Base-by-base conservation (phyloP, 2,797 vertebrate species). In the Chromis chromis region DNA sequence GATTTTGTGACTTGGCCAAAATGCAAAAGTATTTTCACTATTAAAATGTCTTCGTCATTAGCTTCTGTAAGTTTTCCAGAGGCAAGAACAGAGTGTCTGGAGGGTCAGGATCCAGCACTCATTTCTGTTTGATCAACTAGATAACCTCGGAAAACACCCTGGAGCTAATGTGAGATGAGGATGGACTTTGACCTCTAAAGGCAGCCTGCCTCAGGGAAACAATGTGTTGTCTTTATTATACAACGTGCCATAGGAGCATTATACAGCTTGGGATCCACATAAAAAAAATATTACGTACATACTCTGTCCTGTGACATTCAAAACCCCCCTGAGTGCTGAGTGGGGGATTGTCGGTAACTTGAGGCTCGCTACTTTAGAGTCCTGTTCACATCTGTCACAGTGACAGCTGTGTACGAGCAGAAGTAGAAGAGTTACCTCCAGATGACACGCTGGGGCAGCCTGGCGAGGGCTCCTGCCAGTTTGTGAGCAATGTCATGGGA, bases 401-500 rank as follows among this genome's bases (percentile, higher is more conserved):
- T 28, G 31, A 64, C 59, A 61, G 31, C 33, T 65, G 44, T 70
- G 49, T 44, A 7, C 54, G 27, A 65, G 25, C 28, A 48, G 61
- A 21, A 40, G 28, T 48, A 66, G 55, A 25, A 60, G 64, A 76
- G 90, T 80, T 94, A 99, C 98, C 98, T 98, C 98, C 98, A 99
- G 86, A 99, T 94, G 50, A 99, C 96, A 72, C 95, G 95, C 88
- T 99, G 98, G 19, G 96, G 96, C 79, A 99, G 91, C 60, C 95
- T 95, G 39, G 94, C 96, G 60, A 99, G 91, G 9, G 98, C 97
- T 21, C 95, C 96, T 0, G 98, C 97, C 80, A 99, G 86, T 89
- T 98, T 99, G 83, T 94, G 89, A 28, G 97, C 96, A 40, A 99
- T 96, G 54, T 99, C 97, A 73, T 97, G 96, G 0, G 98, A 98